Evolutionary conservation across 2,113 vertebrate genomes (phyloP).

Genomic region (Vimba vimba): DNA sequence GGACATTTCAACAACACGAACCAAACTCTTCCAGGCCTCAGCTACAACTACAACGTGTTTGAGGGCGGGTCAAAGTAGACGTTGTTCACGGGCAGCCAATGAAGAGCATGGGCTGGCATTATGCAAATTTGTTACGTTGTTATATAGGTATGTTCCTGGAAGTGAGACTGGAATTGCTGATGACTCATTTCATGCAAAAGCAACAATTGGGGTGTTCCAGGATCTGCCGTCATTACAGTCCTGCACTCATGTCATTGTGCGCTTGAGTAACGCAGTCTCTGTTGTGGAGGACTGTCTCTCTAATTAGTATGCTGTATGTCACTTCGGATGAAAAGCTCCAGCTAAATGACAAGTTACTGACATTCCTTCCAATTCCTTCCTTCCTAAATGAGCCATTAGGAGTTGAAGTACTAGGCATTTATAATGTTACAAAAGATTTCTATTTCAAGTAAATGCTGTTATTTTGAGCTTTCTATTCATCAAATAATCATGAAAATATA

Average conservation of each 20-base stretch:
- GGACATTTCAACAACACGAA: too few species aligned
- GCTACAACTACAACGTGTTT: too few species aligned
- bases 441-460: not conserved
- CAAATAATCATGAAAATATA: not conserved
- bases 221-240: not conserved
- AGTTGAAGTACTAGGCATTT: not conserved
- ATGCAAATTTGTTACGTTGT: too few species aligned
- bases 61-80: too few species aligned
- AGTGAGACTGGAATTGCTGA: too few species aligned
- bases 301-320: not conserved
- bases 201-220: not conserved
- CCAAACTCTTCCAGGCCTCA: too few species aligned
- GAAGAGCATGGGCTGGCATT: too few species aligned
- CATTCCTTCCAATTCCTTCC: not conserved
- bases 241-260: not conserved
- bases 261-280: not conserved
- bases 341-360: not conserved
- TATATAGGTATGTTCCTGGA: too few species aligned
- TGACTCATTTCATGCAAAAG: not conserved
- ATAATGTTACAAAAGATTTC: not conserved
- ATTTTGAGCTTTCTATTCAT: not conserved
- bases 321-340: not conserved
- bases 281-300: not conserved
- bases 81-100: too few species aligned
- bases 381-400: not conserved